Percentiles rank a stretch among this genome's conserved stretches.
phyloP scores from a whole-genome alignment of 2,797 vertebrate species.

The Phyllotis vaccarum region DNA sequence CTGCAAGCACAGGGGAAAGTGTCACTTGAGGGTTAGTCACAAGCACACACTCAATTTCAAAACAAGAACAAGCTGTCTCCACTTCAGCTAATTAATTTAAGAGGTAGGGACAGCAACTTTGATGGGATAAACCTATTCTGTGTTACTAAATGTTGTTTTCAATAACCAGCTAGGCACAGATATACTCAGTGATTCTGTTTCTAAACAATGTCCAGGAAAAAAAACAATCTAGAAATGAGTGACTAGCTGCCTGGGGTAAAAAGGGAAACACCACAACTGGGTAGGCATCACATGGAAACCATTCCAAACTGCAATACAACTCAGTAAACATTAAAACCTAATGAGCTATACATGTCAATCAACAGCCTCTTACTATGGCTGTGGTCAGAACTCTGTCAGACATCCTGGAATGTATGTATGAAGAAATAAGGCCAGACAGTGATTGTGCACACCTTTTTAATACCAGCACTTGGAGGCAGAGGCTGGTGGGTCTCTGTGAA shows the following conservation, averaged over 20 bases:
- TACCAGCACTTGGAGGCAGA: background rate
- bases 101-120: background rate
- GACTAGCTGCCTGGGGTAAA: background rate
- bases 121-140: background rate
- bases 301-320: background rate
- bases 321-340: slow-evolving; percentile 6
- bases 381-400: background rate
- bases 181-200: background rate
- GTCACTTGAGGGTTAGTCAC: slow-evolving; percentile 30
- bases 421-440: background rate
- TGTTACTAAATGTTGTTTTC: background rate
- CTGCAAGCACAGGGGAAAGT: slow-evolving; percentile 89
- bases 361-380: background rate
- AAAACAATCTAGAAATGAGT: background rate
- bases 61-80: background rate
- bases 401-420: background rate
- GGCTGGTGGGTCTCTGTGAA: background rate
- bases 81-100: background rate
- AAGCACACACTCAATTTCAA: slow-evolving; percentile 1
- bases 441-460: background rate
- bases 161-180: background rate
- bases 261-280: background rate
- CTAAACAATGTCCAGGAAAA: background rate
- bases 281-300: background rate
- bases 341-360: background rate